Base-by-base conservation (phyloP, 2,797 vertebrate genomes). In the Tadarida brasiliensis region DNA sequence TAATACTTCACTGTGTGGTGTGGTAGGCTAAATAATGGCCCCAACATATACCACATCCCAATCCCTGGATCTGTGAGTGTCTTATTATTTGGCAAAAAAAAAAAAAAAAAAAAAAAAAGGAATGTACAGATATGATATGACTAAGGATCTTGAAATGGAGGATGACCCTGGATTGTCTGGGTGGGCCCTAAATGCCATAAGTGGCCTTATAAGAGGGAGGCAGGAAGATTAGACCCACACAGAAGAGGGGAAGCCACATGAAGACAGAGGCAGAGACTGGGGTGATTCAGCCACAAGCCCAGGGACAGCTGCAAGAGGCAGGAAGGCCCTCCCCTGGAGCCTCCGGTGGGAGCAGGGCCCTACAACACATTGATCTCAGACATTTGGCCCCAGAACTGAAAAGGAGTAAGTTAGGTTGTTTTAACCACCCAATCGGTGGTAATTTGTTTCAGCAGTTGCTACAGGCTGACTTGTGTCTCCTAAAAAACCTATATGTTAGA, bases 281-380 rank as follows among this genome's bases (percentile, higher is more conserved):
- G 30, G 2, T 14, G 44, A 26, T 1, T 5, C 1, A 0, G 39
- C 39, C 56, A 3, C 56, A 49, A 70, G 24, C 33, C 51, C 33
- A 57, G 35, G 70, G 15, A 19, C 3, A 11, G 63, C 8, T 9
- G 12, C 14, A 16, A 63, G 28, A 51, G 77, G 5, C 30, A 0
- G 15, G 30, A 35, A 30, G 11, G 54, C 33, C 28, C 35, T 6
- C 35, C 44, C 68, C 73, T 2, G 35, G 30, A 47, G 76, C 65
- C 77, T 91, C 30, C 5, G 1, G 67, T 35, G 54, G 33, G 47
- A 11, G 11, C 19, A 1, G 7, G 11, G 33, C 24, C 87, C 10
- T 11, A 11, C 9, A 10, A 28, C 35, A 81, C 35, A 5, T 35
- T 80, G 56, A 26, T 11, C 9, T 59, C 33, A 24, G 44, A 16